These are phyloP conservation scores for Pegoplata infirma DNA, from an alignment of 2,888 invertebrate genomes.

Conservation along the genomic window DNA sequence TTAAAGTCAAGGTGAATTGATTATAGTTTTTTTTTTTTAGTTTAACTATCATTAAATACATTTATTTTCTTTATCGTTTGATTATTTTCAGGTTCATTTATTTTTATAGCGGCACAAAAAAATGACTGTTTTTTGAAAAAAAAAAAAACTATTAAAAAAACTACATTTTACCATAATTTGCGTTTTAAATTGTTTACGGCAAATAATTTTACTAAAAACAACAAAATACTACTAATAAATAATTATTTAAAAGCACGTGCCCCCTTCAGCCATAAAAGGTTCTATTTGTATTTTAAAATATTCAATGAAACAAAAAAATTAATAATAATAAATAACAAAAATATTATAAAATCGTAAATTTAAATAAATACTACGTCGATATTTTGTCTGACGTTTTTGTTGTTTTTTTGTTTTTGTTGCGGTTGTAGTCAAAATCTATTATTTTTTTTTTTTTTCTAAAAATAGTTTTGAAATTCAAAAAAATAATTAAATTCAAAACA, in stretches of 20 bases:
- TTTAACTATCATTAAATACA: background rate
- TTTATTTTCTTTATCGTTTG: background rate
- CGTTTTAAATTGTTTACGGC: slow-evolving; percentile 32
- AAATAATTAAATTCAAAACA: background rate
- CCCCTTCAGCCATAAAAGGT: background rate
- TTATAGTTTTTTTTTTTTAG: background rate
- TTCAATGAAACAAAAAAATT: too few relatives aligned
- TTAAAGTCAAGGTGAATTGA: slow-evolving; percentile 17
- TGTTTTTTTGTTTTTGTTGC: too few relatives aligned
- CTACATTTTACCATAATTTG: slow-evolving; percentile 30
- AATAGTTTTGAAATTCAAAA: slow-evolving; percentile 12
- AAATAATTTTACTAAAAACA: slow-evolving; percentile 11
- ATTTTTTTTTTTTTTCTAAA: slow-evolving; percentile 18
- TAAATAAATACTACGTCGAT: background rate
- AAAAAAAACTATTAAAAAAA: background rate
- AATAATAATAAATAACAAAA: background rate
- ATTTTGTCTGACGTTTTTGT: background rate
- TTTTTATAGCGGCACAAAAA: background rate
- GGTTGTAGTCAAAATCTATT: background rate
- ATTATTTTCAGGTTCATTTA: slow-evolving; percentile 5
- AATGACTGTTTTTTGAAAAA: background rate
- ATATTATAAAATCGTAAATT: background rate
- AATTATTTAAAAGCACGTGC: slow-evolving; percentile 27
- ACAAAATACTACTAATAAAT: slow-evolving; percentile 8
- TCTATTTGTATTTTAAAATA: background rate